Evolutionary conservation across 2,797 vertebrate species (phyloP).

Genomic region (Triplophysa bombifrons): DNA sequence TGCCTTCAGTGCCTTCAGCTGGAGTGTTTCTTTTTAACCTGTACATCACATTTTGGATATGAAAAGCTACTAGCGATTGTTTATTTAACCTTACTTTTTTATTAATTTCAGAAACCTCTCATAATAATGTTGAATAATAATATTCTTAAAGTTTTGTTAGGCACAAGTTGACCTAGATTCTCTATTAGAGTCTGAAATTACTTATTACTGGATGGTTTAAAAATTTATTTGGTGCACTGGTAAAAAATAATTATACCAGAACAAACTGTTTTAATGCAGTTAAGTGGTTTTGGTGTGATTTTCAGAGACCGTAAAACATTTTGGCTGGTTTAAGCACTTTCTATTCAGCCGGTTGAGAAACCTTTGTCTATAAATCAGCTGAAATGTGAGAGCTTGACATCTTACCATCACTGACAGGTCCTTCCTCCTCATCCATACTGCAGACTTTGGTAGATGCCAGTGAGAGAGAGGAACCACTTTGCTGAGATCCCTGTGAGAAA

Average conservation of each 20-base stretch:
- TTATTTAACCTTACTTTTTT: background rate
- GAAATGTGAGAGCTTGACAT: background rate
- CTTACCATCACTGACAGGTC: slow-evolving; percentile 83
- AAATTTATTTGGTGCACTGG: too few relatives aligned
- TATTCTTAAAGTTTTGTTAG: background rate
- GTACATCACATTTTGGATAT: slow-evolving; percentile 6
- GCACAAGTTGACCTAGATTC: background rate
- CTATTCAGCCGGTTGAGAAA: background rate
- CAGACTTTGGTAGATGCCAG: slow-evolving; percentile 96
- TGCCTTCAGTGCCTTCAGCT: slow-evolving; percentile 1
- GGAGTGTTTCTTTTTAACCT: slow-evolving; percentile 19
- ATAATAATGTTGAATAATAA: background rate
- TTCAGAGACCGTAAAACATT: too few relatives aligned
- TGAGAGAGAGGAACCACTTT: slow-evolving; percentile 93
- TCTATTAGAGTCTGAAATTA: background rate
- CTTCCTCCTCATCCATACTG: slow-evolving; percentile 95
- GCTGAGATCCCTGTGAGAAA: slow-evolving; percentile 85
- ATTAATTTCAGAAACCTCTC: slow-evolving; percentile 2
- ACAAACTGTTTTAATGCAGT: background rate
- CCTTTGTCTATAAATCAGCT: background rate
- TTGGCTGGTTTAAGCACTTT: background rate
- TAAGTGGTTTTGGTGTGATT: too few relatives aligned
- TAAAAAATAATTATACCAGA: too few relatives aligned
- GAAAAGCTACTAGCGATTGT: background rate
- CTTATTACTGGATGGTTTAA: too few relatives aligned